Evolutionary conservation across 2,888 invertebrate species (phyloP).

Genomic region (Leucania comma): DNA sequence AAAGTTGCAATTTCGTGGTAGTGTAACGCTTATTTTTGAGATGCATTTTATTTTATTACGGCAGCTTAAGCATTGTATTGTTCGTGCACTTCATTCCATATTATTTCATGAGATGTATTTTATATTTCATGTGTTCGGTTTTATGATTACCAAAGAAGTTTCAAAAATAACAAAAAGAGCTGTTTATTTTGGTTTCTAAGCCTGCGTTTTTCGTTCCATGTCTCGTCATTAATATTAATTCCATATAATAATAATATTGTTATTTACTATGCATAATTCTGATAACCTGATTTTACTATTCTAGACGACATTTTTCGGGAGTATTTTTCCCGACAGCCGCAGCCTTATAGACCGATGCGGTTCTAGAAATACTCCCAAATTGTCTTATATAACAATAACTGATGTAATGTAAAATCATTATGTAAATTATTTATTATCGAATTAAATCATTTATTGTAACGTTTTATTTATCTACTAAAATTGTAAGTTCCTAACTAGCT

Average conservation of each 20-base stretch:
- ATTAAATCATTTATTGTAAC: constrained; percentile 80
- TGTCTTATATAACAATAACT: constrained; percentile 77
- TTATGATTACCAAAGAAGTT: constrained; percentile 87
- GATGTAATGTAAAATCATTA: constrained; percentile 83
- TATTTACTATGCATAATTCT: constrained; percentile 87
- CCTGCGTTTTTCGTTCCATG: constrained; percentile 77
- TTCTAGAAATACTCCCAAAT: constrained; percentile 85
- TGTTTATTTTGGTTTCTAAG: constrained; percentile 72
- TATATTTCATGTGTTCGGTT: constrained; percentile 80
- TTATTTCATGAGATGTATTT: constrained; percentile 78
- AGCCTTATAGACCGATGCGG: constrained; percentile 65
- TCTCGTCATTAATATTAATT: constrained; percentile 83
- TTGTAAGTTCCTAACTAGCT: constrained; percentile 90
- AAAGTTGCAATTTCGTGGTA: constrained; percentile 79
- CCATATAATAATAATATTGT: constrained; percentile 79
- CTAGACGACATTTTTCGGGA: constrained; percentile 80
- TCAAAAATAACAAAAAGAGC: constrained; percentile 76
- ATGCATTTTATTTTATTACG: constrained; percentile 86
- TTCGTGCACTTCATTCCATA: constrained; percentile 85
- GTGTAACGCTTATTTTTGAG: constrained; percentile 86
- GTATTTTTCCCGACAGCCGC: constrained; percentile 80
- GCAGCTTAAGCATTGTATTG: constrained; percentile 87
- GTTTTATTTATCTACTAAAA: constrained; percentile 88
- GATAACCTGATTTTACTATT: constrained; percentile 79
- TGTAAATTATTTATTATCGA: constrained; percentile 89